Base-by-base conservation (phyloP, 2,888 invertebrate genomes). In the Plutella xylostella region DNA sequence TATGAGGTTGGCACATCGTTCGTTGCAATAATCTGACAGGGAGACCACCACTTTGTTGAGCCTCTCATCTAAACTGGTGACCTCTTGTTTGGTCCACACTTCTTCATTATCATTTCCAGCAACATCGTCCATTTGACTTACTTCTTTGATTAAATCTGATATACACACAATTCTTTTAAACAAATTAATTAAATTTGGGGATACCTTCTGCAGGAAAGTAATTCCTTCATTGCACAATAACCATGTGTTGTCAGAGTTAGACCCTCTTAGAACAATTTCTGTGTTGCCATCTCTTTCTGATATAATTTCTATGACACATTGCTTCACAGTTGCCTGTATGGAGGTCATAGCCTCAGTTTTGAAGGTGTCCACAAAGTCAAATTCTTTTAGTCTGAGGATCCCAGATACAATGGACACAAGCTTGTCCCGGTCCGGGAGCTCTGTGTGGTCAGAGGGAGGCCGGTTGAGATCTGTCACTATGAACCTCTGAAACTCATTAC, bases 1-100 rank as follows among this genome's bases (percentile, higher is more conserved):
- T 47, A 97, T 89, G 45, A 97, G 86, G 71, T 94, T 93, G 46
- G 95, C 95, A 74, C 96, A 91, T 52, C 96, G 86, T 66, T 98
- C 97, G 71, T 97, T 95, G 56, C 96, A 94, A 66, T 93, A 94
- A 75, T 96, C 94, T 68, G 94, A 95, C 35, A 96, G 88, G n/a
- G 91, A 89, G 33, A 87, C 86, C 40, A 96, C 82, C 65, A 96
- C 86, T 59, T 94, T 92, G 50, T 88, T 87, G 41, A 97, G 75
- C 68, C 91, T 92, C 11, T 85, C 84, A 49, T 87, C 88, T 6
- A 95, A 89, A 48, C 88, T 86, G 43, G 72, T 69, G 55, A 92
- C 86, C 61, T 96, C 94, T 21, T 87, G 88, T 12, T 85, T 72
- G 0, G 88, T 87, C 55, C 96, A 86, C 65, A 91, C 88, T 47